Evolutionary conservation across 2,797 vertebrate species (phyloP).

Genomic region (Anguilla megastoma): DNA sequence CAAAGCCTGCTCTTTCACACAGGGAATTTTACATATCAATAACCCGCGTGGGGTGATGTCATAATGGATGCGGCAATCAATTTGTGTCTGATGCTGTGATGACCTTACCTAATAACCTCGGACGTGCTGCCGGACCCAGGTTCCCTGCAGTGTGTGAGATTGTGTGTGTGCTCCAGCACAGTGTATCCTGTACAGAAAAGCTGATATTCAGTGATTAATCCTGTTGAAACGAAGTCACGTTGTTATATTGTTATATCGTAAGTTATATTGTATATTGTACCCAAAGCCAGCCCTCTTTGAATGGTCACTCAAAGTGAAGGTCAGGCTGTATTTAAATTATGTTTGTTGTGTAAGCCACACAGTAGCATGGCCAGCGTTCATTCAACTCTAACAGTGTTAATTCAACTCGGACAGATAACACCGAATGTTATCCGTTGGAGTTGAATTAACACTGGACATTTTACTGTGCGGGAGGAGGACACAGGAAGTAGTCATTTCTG

Average conservation of each 20-base stretch:
- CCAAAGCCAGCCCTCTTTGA: not conserved
- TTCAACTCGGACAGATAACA: too few species aligned
- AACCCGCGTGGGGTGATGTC: not conserved
- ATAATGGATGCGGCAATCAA: not conserved
- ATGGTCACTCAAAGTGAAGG: too few species aligned
- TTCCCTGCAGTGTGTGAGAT: not conserved
- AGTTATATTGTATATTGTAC: not conserved
- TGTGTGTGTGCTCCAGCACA: not conserved
- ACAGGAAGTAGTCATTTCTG: too few species aligned
- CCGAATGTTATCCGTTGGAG: too few species aligned
- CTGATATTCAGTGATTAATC: constrained; percentile 7
- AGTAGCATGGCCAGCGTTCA: too few species aligned
- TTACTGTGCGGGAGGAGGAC: too few species aligned
- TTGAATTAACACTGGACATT: too few species aligned
- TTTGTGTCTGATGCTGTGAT: not conserved
- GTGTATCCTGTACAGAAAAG: not conserved
- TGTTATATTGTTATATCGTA: not conserved
- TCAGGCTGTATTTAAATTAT: too few species aligned
- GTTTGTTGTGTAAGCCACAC: too few species aligned
- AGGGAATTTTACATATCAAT: not conserved
- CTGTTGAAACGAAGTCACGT: not conserved
- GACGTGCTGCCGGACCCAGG: not conserved
- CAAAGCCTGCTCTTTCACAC: not conserved
- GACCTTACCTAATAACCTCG: not conserved
- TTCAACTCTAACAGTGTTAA: too few species aligned